Conservation (phyloP, 2,888 invertebrate species). For the Pollenia angustigena region DNA sequence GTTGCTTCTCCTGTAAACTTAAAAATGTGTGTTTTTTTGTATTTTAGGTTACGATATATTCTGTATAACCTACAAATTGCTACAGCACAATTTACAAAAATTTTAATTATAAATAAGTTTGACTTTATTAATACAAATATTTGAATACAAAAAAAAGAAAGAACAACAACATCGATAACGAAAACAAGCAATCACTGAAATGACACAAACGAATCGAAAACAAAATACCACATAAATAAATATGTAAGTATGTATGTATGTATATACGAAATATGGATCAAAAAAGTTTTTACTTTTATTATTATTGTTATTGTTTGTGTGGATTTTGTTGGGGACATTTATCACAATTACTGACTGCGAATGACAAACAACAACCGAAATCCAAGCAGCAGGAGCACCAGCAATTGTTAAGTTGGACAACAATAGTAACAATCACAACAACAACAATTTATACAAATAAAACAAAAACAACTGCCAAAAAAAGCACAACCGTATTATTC, state of each 20-base stretch:
- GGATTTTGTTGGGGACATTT: constrained; percentile 51
- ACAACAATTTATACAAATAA: neutral
- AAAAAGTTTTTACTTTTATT: constrained; percentile 26
- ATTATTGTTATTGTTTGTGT: neutral
- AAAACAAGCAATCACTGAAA: constrained; percentile 51
- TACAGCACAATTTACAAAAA: no score
- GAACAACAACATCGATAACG: no score
- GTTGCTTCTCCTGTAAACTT: no score
- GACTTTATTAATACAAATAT: no score
- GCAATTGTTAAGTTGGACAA: constrained; percentile 39
- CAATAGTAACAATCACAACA: constrained; percentile 12
- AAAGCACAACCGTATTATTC: constrained; percentile 19
- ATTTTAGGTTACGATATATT: neutral
- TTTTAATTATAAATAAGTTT: no score
- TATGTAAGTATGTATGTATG: constrained; percentile 17
- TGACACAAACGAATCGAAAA: constrained; percentile 40
- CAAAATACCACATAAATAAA: constrained; percentile 8
- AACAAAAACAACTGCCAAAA: neutral
- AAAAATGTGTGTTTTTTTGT: neutral
- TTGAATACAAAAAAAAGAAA: no score
- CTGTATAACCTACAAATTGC: no score
- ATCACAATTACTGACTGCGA: constrained; percentile 53
- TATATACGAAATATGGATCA: neutral
- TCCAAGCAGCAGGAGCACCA: neutral
- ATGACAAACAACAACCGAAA: constrained; percentile 24